Conservation (phyloP, 2,797 vertebrate genomes). For the Karalla daura region DNA sequence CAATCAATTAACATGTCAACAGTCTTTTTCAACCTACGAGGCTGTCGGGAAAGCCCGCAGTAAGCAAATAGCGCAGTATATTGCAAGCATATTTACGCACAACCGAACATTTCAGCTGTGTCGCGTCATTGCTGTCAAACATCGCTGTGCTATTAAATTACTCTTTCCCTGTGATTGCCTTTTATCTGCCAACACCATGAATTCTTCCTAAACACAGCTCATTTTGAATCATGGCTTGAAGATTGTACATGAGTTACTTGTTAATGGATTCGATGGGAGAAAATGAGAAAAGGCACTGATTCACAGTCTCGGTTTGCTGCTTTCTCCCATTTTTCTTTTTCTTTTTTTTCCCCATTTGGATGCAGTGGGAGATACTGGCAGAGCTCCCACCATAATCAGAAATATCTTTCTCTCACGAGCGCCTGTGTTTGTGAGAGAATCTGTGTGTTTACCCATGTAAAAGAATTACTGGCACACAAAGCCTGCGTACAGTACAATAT, state of each 20-base stretch:
- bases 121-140: conserved; percentile 7
- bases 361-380: neutral
- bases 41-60: conserved; percentile 10
- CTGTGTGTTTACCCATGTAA: conserved; percentile 15
- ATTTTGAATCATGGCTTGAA: neutral
- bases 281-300: neutral
- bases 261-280: neutral
- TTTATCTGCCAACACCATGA: neutral
- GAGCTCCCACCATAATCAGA: neutral
- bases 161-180: conserved; percentile 4
- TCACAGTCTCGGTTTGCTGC: too few species aligned
- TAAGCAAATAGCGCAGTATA: conserved; percentile 8
- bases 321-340: too few species aligned
- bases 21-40: conserved; percentile 7
- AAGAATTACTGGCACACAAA: conserved; percentile 24
- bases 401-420: neutral
- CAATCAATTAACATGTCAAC: conserved; percentile 43
- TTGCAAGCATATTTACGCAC: conserved; percentile 8
- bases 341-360: neutral
- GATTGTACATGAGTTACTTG: neutral
- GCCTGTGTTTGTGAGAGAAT: conserved; percentile 26
- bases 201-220: neutral
- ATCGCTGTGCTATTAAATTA: conserved; percentile 7
- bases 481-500: conserved; percentile 29
- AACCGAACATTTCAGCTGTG: conserved; percentile 8